A percentile compares a stretch with the other conserved stretches of the same genome.
Evolutionary conservation across 2,888 invertebrate genomes (phyloP).

Genomic region (Coecobrya sp.): DNA sequence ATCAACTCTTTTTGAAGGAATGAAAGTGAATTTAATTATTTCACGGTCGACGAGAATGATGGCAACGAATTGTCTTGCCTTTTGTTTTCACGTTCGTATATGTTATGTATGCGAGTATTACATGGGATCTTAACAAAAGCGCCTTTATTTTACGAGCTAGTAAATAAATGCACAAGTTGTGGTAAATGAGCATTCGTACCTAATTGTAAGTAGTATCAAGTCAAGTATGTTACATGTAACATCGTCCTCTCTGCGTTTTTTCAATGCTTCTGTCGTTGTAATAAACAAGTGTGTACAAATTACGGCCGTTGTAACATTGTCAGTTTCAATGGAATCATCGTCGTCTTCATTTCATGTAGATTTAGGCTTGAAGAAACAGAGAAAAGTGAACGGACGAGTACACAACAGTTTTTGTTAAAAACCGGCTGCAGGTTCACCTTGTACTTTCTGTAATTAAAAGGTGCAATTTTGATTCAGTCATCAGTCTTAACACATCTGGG

Average conservation of each 20-base stretch:
- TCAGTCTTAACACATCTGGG: constrained; percentile 14
- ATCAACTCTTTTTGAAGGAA: constrained; percentile 44
- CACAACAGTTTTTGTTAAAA: constrained; percentile 2
- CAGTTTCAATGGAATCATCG: constrained; percentile 62
- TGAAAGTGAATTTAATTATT: constrained; percentile 79
- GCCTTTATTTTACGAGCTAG: not conserved
- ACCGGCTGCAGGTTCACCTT: constrained; percentile 52
- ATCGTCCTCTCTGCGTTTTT: constrained; percentile 20
- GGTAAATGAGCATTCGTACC: not conserved
- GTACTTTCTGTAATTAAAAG: constrained; percentile 54
- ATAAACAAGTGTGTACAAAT: constrained; percentile 67
- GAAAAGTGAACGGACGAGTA: constrained; percentile 29
- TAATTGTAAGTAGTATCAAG: constrained; percentile 2
- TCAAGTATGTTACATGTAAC: constrained; percentile 30
- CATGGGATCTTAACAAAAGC: not conserved
- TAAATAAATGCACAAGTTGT: constrained; percentile 18
- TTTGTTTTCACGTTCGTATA: constrained; percentile 14
- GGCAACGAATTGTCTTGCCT: constrained; percentile 59
- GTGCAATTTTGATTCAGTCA: constrained; percentile 2
- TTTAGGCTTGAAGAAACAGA: not conserved
- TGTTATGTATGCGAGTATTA: not conserved
- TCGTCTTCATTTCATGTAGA: constrained; percentile 4
- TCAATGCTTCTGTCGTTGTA: constrained; percentile 14
- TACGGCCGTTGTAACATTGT: constrained; percentile 49
- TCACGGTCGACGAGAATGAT: constrained; percentile 68